Conservation (phyloP, 2,113 vertebrate species). For the Sprattus sprattus region DNA sequence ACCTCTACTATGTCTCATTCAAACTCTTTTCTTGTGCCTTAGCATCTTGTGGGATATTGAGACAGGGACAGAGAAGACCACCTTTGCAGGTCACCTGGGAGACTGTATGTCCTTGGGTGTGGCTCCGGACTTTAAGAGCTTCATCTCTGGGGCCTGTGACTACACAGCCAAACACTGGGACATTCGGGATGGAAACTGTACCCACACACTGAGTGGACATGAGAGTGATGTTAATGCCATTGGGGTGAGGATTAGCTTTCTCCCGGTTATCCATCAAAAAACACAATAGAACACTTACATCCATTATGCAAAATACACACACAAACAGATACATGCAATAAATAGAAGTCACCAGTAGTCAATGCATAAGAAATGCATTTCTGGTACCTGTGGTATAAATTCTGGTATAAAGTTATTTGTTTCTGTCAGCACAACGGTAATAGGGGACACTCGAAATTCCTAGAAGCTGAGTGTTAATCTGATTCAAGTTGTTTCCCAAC, state of each 20-base stretch:
- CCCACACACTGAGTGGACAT: conserved; percentile 91
- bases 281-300: not conserved
- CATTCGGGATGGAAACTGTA: conserved; percentile 85
- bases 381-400: too few species aligned
- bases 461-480: not conserved
- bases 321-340: not conserved
- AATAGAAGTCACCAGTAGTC: not conserved
- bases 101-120: conserved; percentile 95
- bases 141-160: conserved; percentile 94
- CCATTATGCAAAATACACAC: not conserved
- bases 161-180: conserved; percentile 97
- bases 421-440: not conserved
- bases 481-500: not conserved
- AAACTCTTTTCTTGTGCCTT: conserved; percentile 11
- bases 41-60: conserved; percentile 97
- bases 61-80: conserved; percentile 89
- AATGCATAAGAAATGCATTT: too few species aligned
- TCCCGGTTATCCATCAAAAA: not conserved
- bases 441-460: not conserved
- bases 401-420: not conserved
- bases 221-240: conserved; percentile 97
- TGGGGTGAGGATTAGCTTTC: conserved; percentile 69
- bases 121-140: conserved; percentile 90
- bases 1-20: not conserved
- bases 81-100: conserved; percentile 88